Base-by-base conservation (phyloP, 2,113 vertebrate species). In the Neofelis nebulosa region DNA sequence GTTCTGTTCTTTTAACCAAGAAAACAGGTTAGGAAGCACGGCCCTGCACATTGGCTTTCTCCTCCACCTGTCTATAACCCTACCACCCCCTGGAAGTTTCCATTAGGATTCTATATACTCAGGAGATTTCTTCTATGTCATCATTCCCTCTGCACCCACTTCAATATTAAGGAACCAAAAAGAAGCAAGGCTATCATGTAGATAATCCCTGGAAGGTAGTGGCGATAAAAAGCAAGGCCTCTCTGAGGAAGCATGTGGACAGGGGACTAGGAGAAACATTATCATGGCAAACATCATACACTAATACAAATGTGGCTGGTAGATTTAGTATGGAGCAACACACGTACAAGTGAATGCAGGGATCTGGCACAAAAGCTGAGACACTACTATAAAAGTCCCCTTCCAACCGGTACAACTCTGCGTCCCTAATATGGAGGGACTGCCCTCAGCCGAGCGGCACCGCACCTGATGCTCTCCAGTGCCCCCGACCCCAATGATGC, bases 361-460 rank as follows among this genome's bases (percentile, higher is more conserved):
- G 4, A 50, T 1, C 2, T 0, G 5, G 15, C 4, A 50, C 21
- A 31, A 78, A 66, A 52, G 7, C 1, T 19, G 0, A 27, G 71
- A 19, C n/a, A 21, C 31, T 33, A n/a, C 45, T 45, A 4, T 4
- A 12, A n/a, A 68, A 78, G 36, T 3, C 7, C 18, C 5, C 55
- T 19, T 27, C 33, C 25, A 36, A 5, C 25, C 23, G 12, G 19
- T 5, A 52, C 16, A 16, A 12, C 1, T 65, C 50, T n/a, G 21
- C 3, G 66, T 57, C n/a, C 41, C n/a, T 6, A 0, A 16, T n/a
- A 4, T 5, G 1, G n/a, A 45, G 71, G 29, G 38, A 27, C 41
- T 16, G 3, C 45, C 48, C 29, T 29, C 31, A 16, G 5, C 52
- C 9, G 7, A 87, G 11, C 83, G 36, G 33, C 36, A 33, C 15